Conservation (phyloP, 2,113 vertebrate genomes). For the Pica pica region DNA sequence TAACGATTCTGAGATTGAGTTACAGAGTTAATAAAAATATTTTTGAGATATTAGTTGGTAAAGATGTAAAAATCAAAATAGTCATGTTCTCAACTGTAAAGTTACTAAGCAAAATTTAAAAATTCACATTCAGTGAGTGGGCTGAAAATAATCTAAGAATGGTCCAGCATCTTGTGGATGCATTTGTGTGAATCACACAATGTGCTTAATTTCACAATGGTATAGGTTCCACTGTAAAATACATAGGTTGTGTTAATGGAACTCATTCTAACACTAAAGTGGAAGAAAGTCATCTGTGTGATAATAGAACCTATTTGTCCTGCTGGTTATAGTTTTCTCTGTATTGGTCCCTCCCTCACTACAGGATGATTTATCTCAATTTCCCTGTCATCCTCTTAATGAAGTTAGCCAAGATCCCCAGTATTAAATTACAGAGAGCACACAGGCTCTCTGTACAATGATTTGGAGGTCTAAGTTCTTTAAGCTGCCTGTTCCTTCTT, state of each 20-base stretch:
- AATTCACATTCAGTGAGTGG: neutral
- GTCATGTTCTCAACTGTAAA: neutral
- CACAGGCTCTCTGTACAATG: neutral
- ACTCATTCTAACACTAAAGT: neutral
- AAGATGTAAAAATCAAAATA: neutral
- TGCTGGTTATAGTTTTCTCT: neutral
- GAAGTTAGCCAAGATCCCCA: conserved; percentile 28
- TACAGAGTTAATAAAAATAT: neutral
- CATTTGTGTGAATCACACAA: neutral
- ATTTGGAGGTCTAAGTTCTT: conserved; percentile 16
- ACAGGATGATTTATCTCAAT: conserved; percentile 19
- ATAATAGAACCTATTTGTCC: neutral
- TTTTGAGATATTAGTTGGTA: neutral
- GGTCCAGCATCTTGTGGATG: neutral
- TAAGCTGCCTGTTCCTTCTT: neutral
- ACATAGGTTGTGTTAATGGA: neutral
- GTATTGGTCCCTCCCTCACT: neutral
- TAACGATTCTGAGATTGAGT: neutral
- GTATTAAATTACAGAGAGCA: conserved; percentile 46
- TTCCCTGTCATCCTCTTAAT: conserved; percentile 22
- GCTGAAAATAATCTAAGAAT: neutral
- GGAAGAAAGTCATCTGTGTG: neutral
- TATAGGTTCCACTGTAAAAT: neutral
- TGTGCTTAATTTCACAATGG: neutral
- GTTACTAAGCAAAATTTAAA: neutral